Evolutionary conservation across 2,113 vertebrate genomes (phyloP).

Genomic region (Mustela nigripes): DNA sequence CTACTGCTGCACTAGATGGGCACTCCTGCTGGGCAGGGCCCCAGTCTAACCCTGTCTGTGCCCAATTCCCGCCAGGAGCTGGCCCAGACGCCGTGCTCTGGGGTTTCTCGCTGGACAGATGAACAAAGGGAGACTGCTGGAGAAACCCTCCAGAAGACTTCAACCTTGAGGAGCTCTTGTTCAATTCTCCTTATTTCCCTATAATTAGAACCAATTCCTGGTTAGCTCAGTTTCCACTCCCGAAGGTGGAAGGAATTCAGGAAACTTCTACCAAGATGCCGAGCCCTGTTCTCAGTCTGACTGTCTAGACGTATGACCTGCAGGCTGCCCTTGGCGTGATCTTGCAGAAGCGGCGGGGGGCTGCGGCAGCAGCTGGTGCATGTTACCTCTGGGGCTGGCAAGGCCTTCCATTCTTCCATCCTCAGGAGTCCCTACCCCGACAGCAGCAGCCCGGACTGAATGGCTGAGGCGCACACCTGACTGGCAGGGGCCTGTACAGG

Average conservation of each 20-base stretch:
- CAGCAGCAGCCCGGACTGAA: background rate
- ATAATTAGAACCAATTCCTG: conserved; percentile 80
- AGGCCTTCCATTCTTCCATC: background rate
- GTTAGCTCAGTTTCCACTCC: conserved; percentile 81
- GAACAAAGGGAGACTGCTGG: background rate
- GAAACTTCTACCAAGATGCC: conserved; percentile 77
- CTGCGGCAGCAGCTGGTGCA: conserved; percentile 59
- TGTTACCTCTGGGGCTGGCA: conserved; percentile 65
- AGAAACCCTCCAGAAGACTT: conserved; percentile 29
- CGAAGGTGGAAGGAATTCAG: conserved; percentile 81
- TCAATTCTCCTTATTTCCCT: conserved; percentile 78
- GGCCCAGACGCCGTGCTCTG: background rate
- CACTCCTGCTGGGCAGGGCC: background rate
- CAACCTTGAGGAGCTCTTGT: conserved; percentile 73
- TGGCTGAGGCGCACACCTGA: background rate
- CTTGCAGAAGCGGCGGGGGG: conserved; percentile 2
- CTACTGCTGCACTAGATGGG: background rate
- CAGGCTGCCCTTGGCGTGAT: conserved; percentile 62
- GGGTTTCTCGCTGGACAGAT: background rate
- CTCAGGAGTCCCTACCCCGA: background rate
- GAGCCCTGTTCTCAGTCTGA: conserved; percentile 66
- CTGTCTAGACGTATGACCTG: conserved; percentile 80
- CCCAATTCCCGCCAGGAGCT: background rate
- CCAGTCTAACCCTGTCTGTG: background rate
- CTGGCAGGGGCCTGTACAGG: background rate